phyloP scores from a whole-genome alignment of 2,888 invertebrate species.

The Ischnura elegans region DNA sequence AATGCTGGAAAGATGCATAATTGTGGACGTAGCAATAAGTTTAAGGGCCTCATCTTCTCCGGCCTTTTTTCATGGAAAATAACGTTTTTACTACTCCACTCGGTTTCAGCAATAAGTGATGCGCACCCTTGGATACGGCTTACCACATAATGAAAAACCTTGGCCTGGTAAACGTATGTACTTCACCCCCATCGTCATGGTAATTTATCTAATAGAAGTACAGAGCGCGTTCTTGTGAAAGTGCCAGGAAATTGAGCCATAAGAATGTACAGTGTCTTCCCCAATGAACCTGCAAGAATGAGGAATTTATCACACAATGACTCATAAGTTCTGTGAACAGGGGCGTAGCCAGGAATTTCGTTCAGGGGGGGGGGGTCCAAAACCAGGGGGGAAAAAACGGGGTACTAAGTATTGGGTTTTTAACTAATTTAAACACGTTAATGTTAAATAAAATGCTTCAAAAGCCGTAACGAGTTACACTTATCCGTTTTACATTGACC shows the following conservation, averaged over 20 bases:
- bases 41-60: neutral
- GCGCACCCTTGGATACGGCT: neutral
- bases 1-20: neutral
- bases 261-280: too few species aligned
- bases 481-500: too few species aligned
- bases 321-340: too few species aligned
- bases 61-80: neutral
- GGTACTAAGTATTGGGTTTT: too few species aligned
- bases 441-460: too few species aligned
- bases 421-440: too few species aligned
- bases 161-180: neutral
- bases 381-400: too few species aligned
- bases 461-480: too few species aligned
- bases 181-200: neutral
- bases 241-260: neutral
- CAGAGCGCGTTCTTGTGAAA: neutral
- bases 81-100: neutral
- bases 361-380: too few species aligned
- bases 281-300: too few species aligned
- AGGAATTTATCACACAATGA: too few species aligned
- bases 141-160: neutral
- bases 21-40: neutral
- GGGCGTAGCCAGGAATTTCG: too few species aligned
- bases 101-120: neutral
- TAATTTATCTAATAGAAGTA: neutral